Evolutionary conservation across 1,140 invertebrate genomes (phyloP).

Genomic region (Lepidostoma basale): DNA sequence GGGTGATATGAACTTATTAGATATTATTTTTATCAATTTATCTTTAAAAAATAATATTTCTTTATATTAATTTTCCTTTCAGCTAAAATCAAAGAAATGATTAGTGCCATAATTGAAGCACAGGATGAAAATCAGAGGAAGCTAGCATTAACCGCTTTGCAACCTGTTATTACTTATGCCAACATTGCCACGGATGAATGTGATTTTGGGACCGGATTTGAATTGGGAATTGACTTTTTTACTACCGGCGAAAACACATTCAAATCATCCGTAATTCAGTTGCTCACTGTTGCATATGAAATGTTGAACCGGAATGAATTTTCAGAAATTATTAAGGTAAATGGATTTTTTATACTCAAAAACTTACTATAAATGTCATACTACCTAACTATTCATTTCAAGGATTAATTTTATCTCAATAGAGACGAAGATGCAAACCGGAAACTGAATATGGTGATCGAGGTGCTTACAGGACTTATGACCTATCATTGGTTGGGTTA

Average conservation of each 20-base stretch:
- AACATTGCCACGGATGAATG: constrained; percentile 92
- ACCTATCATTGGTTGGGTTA: too few species aligned
- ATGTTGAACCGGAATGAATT: constrained; percentile 76
- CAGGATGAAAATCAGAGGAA: constrained; percentile 66
- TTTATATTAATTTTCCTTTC: constrained; percentile 48
- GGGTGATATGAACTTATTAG: too few species aligned
- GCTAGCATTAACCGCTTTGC: constrained; percentile 67
- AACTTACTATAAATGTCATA: background rate
- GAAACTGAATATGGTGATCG: too few species aligned
- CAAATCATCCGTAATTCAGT: constrained; percentile 67
- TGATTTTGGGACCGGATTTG: constrained; percentile 90
- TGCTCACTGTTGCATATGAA: constrained; percentile 79
- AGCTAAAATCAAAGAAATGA: constrained; percentile 75
- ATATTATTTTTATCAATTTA: constrained; percentile 19
- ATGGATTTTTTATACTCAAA: constrained; percentile 6
- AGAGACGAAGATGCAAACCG: too few species aligned
- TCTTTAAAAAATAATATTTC: background rate
- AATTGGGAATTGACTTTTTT: constrained; percentile 87
- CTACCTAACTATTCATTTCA: background rate
- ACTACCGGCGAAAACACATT: constrained; percentile 73
- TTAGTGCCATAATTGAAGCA: constrained; percentile 70
- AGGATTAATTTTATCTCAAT: too few species aligned
- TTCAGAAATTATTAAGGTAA: constrained; percentile 71
- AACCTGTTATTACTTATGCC: constrained; percentile 78
- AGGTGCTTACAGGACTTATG: too few species aligned